Conservation (phyloP, 2,888 invertebrate species). For the Pycnomerus fuliginosus region DNA sequence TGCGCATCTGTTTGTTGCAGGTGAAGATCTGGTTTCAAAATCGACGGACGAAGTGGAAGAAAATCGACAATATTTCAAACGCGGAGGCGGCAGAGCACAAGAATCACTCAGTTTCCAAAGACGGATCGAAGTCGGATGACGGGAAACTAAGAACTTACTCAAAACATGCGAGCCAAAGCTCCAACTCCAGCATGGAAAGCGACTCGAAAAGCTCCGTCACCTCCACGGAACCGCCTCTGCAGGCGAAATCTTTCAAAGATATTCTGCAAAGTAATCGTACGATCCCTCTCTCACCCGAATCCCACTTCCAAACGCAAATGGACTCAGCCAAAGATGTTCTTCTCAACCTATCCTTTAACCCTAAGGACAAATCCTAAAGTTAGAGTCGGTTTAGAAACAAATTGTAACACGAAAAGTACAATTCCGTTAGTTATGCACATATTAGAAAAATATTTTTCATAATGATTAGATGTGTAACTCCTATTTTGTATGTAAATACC, state of each 20-base stretch:
- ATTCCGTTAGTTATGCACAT: constrained; percentile 47
- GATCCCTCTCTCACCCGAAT: constrained; percentile 36
- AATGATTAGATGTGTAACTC: constrained; percentile 34
- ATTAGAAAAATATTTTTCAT: constrained; percentile 44
- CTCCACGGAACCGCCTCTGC: constrained; percentile 29
- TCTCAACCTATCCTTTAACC: constrained; percentile 47
- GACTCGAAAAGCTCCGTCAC: constrained; percentile 49
- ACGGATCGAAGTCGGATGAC: constrained; percentile 34
- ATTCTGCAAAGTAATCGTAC: constrained; percentile 40
- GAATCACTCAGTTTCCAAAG: constrained; percentile 50
- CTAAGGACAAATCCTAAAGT: constrained; percentile 43
- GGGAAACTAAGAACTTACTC: constrained; percentile 37
- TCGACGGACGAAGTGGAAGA: constrained; percentile 82
- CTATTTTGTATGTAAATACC: constrained; percentile 38
- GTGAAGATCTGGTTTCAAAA: constrained; percentile 93
- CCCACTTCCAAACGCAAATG: constrained; percentile 45
- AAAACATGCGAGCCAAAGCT: constrained; percentile 45
- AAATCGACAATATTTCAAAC: constrained; percentile 88
- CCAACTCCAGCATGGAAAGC: constrained; percentile 50
- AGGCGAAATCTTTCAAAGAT: constrained; percentile 46
- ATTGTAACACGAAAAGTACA: constrained; percentile 43
- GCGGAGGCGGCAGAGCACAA: constrained; percentile 86
- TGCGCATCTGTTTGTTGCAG: constrained; percentile 57
- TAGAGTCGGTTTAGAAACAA: constrained; percentile 23
- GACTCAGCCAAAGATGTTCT: constrained; percentile 49